Base-by-base conservation (phyloP, 2,888 invertebrate species). In the Eilema depressum region DNA sequence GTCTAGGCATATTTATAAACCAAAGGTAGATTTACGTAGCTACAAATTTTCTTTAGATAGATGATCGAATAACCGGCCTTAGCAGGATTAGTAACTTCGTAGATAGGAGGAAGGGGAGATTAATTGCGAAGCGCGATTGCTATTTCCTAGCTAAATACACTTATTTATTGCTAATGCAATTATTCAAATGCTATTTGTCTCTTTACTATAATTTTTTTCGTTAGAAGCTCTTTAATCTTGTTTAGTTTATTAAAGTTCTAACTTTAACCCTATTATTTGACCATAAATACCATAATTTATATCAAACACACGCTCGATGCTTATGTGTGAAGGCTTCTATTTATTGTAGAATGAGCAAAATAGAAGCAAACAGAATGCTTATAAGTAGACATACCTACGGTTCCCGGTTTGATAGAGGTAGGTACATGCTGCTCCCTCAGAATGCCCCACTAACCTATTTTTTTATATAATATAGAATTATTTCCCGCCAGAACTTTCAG, bases 401-500 rank as follows among this genome's bases (percentile, higher is more conserved):
- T 53, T n/a, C 10, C n/a, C n/a, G 10, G 20, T 53, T 10, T 53
- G n/a, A 53, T 53, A 8, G 20, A 47, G 20, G 17, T 47, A 20
- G 20, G 47, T 47, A 53, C n/a, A 53, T n/a, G 10, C n/a, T 53
- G 53, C 33, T 7, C 33, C 60, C 20, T 37, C 37, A 37, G 23
- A 33, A 37, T 37, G 37, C 14, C 33, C 62, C 2, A 37, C 62
- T 62, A 37, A 63, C 25, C 33, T 25, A 37, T 37, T 53, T 53
- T 53, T 41, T 53, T 10, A n/a, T n/a, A n/a, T n/a, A 53, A n/a
- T 53, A n/a, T n/a, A n/a, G 53, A 53, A 53, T 53, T 53, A 53
- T 53, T 53, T 53, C 53, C 53, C 53, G 53, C 53, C 53, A 53
- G 53, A 33, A 63, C 37, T 17, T 63, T 63, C 17, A 25, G 8